Evolutionary conservation across 1,140 invertebrate genomes (phyloP).

Genomic region (Sycophaga agraensis): DNA sequence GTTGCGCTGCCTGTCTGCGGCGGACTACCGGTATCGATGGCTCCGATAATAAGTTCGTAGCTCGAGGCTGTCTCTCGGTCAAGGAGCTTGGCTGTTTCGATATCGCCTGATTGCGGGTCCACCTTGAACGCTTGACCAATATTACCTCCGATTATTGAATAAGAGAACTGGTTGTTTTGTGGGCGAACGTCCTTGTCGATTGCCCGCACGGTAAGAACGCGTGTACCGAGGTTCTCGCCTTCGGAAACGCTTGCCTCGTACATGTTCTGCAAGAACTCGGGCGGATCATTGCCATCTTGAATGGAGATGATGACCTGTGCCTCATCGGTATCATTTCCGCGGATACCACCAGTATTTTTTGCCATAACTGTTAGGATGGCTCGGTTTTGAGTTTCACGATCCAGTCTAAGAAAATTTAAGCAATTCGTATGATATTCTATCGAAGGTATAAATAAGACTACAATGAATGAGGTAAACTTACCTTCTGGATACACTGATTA

Average conservation of each 20-base stretch:
- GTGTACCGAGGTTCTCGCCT: constrained; percentile 70
- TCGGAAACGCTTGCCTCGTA: constrained; percentile 81
- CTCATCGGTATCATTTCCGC: constrained; percentile 93
- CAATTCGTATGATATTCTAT: too few relatives aligned
- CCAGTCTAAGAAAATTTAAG: constrained; percentile 58
- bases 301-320: constrained; percentile 91
- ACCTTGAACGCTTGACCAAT: constrained; percentile 81
- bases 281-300: constrained; percentile 94
- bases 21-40: constrained; percentile 84
- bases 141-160: constrained; percentile 86
- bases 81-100: constrained; percentile 73
- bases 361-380: constrained; percentile 90
- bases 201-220: constrained; percentile 79
- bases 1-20: constrained; percentile 85
- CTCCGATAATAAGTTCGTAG: constrained; percentile 84
- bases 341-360: constrained; percentile 90
- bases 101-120: constrained; percentile 81
- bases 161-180: constrained; percentile 90
- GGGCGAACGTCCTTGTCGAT: constrained; percentile 88
- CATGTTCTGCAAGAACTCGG: constrained; percentile 77
- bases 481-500: constrained; percentile 76
- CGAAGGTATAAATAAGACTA: too few relatives aligned
- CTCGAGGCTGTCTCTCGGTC: constrained; percentile 79
- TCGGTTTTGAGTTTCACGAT: constrained; percentile 87
- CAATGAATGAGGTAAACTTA: not conserved